phyloP scores from a whole-genome alignment of 1,140 invertebrate genomes.

The Drosophila kepulauana region DNA sequence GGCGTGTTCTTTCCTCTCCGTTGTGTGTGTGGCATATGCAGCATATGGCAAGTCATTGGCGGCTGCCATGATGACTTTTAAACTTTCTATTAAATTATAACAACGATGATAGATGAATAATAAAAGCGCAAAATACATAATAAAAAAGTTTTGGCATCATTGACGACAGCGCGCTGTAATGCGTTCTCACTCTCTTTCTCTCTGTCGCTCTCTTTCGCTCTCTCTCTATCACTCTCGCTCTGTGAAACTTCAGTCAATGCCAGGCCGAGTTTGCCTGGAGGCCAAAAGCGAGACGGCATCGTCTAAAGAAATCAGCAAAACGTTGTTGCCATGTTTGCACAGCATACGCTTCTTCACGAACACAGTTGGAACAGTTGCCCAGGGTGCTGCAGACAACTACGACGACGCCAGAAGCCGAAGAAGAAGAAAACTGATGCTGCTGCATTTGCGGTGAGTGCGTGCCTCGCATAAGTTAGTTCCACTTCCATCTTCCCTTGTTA shows the following conservation, averaged over 20 bases:
- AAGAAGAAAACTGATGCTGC: constrained; percentile 73
- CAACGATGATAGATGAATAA: constrained; percentile 82
- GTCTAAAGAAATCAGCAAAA: constrained; percentile 56
- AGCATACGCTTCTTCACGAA: constrained; percentile 14
- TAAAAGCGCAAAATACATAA: constrained; percentile 80
- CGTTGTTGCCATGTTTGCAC: constrained; percentile 64
- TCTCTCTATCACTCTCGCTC: constrained; percentile 1
- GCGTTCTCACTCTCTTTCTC: neutral
- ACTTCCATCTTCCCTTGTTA: neutral
- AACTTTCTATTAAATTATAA: constrained; percentile 84
- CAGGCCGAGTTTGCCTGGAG: constrained; percentile 19
- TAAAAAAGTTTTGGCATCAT: constrained; percentile 75
- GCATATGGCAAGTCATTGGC: constrained; percentile 67
- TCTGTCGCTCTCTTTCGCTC: neutral
- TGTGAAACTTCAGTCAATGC: constrained; percentile 43
- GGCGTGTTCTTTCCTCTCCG: constrained; percentile 25
- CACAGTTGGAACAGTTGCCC: constrained; percentile 25
- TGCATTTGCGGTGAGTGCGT: constrained; percentile 82
- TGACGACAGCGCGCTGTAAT: constrained; percentile 61
- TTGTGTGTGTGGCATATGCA: constrained; percentile 10
- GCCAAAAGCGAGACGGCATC: constrained; percentile 14
- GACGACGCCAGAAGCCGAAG: neutral
- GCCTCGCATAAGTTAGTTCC: constrained; percentile 77
- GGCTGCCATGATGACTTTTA: constrained; percentile 77
- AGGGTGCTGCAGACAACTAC: constrained; percentile 60